Base-by-base conservation (phyloP, 2,797 vertebrate species). In the Molossus molossus region DNA sequence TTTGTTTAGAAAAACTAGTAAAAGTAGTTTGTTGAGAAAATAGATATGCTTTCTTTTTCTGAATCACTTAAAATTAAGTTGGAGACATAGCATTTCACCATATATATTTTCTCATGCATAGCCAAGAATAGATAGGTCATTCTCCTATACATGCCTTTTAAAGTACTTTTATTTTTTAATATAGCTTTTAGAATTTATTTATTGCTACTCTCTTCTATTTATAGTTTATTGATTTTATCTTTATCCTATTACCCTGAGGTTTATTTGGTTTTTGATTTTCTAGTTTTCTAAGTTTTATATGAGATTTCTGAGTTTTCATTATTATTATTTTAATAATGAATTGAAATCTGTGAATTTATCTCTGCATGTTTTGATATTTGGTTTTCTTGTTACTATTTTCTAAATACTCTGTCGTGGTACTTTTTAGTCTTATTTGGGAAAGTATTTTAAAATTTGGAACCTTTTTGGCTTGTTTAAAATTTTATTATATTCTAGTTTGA, bases 91-190 rank as follows among this genome's bases (percentile, higher is more conserved):
- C 11, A 55, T 27, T 83, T 69, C 2, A 77, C 27, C 20, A 18
- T 84, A 84, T 77, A 45, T 77, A 73, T 84, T 79, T 85, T 79
- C 11, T 12, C 23, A 33, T 33, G 37, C 6, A 37, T 79, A 80
- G 12, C 57, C 15, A 79, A 70, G 53, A 70, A 5, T 45, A 45
- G 40, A 64, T 64, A 72, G 27, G 37, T 48, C 21, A 57, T 86
- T 73, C 33, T 79, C 17, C 9, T 55, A 1, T 70, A 45, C 55
- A 29, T 65, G 75, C 20, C 65, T 72, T 87, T 79, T 50, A 64
- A 94, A 89, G 77, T 58, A 76, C 77, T 67, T 94, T 89, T 37
- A 10, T 79, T 77, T 69, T 58, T 84, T 40, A 84, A 45, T 70
- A 69, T 29, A 67, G 17, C 10, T 77, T 88, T 77, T 83, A 58